Percentiles rank a stretch among this genome's conserved stretches.
These are phyloP conservation scores for Avahi laniger DNA, from an alignment of 2,797 vertebrate genomes.

Conservation along the genomic window DNA sequence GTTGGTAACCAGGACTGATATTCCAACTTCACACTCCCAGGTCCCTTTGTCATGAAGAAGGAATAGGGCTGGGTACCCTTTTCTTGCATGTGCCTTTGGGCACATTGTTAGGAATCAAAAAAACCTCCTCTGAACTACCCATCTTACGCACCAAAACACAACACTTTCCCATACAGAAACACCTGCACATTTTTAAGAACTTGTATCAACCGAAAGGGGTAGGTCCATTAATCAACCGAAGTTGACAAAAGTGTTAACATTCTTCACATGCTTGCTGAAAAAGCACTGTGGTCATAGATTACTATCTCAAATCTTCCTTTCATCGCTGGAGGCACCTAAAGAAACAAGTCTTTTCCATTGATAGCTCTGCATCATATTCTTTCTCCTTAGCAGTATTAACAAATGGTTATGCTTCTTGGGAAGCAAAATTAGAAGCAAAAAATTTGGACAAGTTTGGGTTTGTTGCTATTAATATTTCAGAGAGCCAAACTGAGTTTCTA, in stretches of 20 bases:
- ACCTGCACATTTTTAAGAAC: constrained; percentile 58
- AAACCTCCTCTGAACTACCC: constrained; percentile 13
- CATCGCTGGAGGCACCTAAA: constrained; percentile 49
- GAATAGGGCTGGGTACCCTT: neutral
- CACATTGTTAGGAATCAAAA: constrained; percentile 9
- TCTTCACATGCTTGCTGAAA: constrained; percentile 57
- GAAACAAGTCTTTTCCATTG: constrained; percentile 24
- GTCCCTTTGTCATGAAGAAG: neutral
- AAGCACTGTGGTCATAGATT: constrained; percentile 59
- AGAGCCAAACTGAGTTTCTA: constrained; percentile 37
- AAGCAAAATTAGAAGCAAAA: constrained; percentile 65
- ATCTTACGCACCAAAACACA: constrained; percentile 22
- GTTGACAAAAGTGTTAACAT: constrained; percentile 51
- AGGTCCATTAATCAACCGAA: constrained; percentile 53
- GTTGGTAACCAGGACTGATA: neutral
- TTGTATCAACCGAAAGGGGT: constrained; percentile 54
- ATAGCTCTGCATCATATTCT: constrained; percentile 42
- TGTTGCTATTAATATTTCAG: constrained; percentile 67
- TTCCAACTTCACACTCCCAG: neutral
- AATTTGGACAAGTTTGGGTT: constrained; percentile 66
- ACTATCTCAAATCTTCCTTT: constrained; percentile 47
- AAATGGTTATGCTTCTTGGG: constrained; percentile 31
- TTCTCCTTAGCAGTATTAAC: constrained; percentile 43
- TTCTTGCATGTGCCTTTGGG: neutral
- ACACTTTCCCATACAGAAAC: constrained; percentile 48